Conservation (phyloP, 1,140 invertebrate species). For the Magallana angulata region DNA sequence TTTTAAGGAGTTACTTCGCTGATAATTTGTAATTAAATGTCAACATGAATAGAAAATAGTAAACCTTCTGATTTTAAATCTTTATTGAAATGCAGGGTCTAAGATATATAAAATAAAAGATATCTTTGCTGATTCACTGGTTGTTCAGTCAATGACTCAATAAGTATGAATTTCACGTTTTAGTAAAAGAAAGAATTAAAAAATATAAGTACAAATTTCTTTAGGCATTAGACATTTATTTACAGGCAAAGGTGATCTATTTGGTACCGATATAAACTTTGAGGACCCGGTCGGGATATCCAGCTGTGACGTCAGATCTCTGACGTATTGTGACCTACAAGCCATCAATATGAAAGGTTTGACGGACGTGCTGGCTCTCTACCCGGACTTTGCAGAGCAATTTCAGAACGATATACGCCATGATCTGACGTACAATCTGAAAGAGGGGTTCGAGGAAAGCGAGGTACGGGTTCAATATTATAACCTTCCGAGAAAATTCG, state of each 20-base stretch:
- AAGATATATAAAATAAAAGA: too few species aligned
- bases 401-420: conserved; percentile 96
- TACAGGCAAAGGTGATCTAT: conserved; percentile 95
- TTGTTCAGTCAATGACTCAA: too few species aligned
- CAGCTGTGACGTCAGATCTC: conserved; percentile 94
- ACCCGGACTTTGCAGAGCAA: conserved; percentile 94
- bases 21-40: too few species aligned
- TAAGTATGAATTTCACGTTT: too few species aligned
- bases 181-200: too few species aligned
- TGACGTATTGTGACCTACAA: conserved; percentile 97
- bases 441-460: conserved; percentile 85
- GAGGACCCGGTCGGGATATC: conserved; percentile 92
- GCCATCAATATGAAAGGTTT: conserved; percentile 89
- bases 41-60: too few species aligned
- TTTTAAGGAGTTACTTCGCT: too few species aligned
- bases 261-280: conserved; percentile 92
- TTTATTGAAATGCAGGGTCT: too few species aligned
- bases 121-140: too few species aligned
- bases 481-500: too few species aligned
- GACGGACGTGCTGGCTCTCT: conserved; percentile 92
- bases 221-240: conserved; percentile 38
- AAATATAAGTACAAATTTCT: too few species aligned
- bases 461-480: conserved; percentile 60
- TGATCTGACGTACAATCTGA: conserved; percentile 95
- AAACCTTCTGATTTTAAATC: too few species aligned